phyloP scores from a whole-genome alignment of 2,888 invertebrate genomes.

The Drosophila mimica region DNA sequence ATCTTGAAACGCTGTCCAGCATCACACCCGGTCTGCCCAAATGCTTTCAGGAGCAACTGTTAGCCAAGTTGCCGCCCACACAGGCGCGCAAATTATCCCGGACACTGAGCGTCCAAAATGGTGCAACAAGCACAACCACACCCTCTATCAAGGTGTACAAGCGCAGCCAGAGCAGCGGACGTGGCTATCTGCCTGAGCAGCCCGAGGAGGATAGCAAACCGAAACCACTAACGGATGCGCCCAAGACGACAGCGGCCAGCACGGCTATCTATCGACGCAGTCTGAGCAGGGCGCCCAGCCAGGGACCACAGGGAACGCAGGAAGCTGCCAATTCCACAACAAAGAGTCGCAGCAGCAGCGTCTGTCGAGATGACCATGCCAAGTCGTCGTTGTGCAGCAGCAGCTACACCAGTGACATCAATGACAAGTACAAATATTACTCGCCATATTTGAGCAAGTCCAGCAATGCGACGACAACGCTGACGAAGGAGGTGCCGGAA shows the following conservation, averaged over 20 bases:
- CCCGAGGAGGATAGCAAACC: conserved; percentile 32
- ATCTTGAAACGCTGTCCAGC: conserved; percentile 89
- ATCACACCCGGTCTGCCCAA: conserved; percentile 90
- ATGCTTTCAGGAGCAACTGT: conserved; percentile 89
- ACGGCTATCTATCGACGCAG: conserved; percentile 63
- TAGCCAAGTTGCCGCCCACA: conserved; percentile 89
- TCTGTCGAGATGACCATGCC: conserved; percentile 78
- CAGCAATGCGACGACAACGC: conserved; percentile 45
- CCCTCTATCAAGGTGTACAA: conserved; percentile 77
- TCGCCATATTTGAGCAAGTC: conserved; percentile 83
- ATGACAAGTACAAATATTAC: conserved; percentile 84
- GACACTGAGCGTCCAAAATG: conserved; percentile 86
- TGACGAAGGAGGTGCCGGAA: conserved; percentile 62
- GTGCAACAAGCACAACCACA: conserved; percentile 43
- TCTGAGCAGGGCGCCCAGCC: conserved; percentile 66
- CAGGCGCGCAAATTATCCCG: conserved; percentile 89
- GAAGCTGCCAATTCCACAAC: neutral
- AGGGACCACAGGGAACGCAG: conserved; percentile 34
- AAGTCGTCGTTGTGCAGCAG: conserved; percentile 77
- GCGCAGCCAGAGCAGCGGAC: conserved; percentile 85
- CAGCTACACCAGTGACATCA: conserved; percentile 82
- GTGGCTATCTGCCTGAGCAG: conserved; percentile 71
- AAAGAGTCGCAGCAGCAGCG: conserved; percentile 78
- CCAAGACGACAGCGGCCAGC: conserved; percentile 66
- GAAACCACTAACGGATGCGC: conserved; percentile 55